Conservation (phyloP, 30 jellyfish, hydroid and myxozoan genomes). For the Turritopsis rubra region DNA sequence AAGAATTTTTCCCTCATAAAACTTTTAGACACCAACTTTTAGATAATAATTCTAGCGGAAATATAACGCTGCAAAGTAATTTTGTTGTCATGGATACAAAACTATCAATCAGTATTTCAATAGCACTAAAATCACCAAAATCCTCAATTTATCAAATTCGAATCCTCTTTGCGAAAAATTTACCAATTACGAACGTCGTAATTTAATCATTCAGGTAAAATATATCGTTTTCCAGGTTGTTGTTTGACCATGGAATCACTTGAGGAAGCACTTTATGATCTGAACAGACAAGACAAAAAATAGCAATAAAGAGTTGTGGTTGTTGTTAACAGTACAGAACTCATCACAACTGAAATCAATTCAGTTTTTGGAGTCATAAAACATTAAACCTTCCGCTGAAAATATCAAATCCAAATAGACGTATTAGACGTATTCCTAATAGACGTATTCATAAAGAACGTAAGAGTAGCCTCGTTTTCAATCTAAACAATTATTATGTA, state of each 20-base stretch:
- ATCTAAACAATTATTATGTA: too few relatives aligned
- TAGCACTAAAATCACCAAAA: not conserved
- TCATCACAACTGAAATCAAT: not conserved
- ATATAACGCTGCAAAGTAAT: not conserved
- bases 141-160: not conserved
- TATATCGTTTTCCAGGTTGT: not conserved
- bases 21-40: not conserved
- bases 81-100: not conserved
- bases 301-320: not conserved
- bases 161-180: not conserved
- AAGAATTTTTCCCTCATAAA: not conserved
- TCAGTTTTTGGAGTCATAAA: not conserved
- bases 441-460: too few relatives aligned
- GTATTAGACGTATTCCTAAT: too few relatives aligned
- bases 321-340: too few relatives aligned
- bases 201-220: not conserved
- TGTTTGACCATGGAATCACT: not conserved
- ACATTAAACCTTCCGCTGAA: too few relatives aligned
- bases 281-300: not conserved
- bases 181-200: not conserved
- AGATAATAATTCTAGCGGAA: not conserved
- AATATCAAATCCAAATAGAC: too few relatives aligned
- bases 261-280: not conserved
- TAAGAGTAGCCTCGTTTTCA: too few relatives aligned
- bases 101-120: not conserved